These are phyloP conservation scores for Smittia sp. DNA, from an alignment of 2,888 invertebrate genomes.

Conservation along the genomic window DNA sequence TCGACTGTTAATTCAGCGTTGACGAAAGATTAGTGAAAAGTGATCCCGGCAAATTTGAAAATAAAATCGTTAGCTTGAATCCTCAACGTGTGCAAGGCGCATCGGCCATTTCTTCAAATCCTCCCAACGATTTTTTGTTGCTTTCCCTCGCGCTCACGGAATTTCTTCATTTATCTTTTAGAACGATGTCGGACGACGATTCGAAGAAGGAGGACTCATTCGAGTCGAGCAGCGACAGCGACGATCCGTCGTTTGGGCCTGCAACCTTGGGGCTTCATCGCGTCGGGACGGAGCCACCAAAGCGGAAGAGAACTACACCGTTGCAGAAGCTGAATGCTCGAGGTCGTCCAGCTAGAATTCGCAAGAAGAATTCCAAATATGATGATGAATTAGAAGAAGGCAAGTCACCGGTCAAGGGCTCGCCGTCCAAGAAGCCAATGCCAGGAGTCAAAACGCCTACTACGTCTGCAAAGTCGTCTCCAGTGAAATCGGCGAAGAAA, in stretches of 20 bases:
- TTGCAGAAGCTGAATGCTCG: slow-evolving; percentile 79
- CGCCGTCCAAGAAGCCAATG: slow-evolving; percentile 45
- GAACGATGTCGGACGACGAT: slow-evolving; percentile 40
- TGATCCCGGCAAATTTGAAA: not conserved
- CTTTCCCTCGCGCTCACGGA: not conserved
- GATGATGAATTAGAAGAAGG: slow-evolving; percentile 69
- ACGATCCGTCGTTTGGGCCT: slow-evolving; percentile 70
- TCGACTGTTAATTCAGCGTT: not conserved
- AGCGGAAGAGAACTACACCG: slow-evolving; percentile 65
- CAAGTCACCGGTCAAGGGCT: slow-evolving; percentile 55
- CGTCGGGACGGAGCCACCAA: slow-evolving; percentile 73
- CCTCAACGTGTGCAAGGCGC: not conserved
- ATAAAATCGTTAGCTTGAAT: not conserved
- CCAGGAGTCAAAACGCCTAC: slow-evolving; percentile 54
- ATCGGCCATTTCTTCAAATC: slow-evolving; percentile 21
- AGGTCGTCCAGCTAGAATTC: slow-evolving; percentile 76
- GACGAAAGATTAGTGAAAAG: not conserved
- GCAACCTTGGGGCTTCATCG: slow-evolving; percentile 78
- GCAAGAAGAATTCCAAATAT: slow-evolving; percentile 90
- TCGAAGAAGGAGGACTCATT: slow-evolving; percentile 47
- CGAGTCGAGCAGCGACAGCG: slow-evolving; percentile 58
- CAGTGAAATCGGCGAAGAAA: slow-evolving; percentile 57
- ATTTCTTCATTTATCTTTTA: not conserved
- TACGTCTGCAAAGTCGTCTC: slow-evolving; percentile 57
- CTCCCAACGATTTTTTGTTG: slow-evolving; percentile 23